Evolutionary conservation across 1,140 invertebrate genomes (phyloP), one percentile per base, ranked within the genome.

Genomic region (Drosophila tropicalis): DNA sequence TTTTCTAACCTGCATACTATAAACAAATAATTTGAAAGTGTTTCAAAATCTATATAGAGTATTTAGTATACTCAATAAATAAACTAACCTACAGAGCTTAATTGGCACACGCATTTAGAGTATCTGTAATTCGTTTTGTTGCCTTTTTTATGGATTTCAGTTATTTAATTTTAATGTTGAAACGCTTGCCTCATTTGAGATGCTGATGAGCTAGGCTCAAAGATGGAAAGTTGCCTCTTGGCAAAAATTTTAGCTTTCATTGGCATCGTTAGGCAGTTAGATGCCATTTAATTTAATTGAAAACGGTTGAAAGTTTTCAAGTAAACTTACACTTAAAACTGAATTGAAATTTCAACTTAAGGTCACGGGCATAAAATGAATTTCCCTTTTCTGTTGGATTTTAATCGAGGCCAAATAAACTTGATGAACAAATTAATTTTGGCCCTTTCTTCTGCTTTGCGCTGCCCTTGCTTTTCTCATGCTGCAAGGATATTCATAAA

Each of bases 391-490:
- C 44, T 32, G 19, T 19, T 55, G 62, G 51, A 66, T 58, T 62
- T 78, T 51, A 51, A 78, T 72, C 74, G 62, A 62, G 74, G 68
- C 75, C 44, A 51, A 51, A 63, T 39, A 72, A 72, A 62, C 62
- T 77, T 17, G 34, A 57, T 56, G 65, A 77, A 66, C 69, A 81
- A 85, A 74, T 81, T 74, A 51, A 86, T 86, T 85, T 67, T 70
- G 58, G 40, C 29, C 17, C 44, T 57, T 15, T 9, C 34, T 17
- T 0, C 29, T 15, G 6, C 17, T n/a, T 12, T 15, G 41, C 15
- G 1, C 5, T 29, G 0, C 44, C 3, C 22, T 3, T 15, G 41
- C 5, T 19, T 5, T 15, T n/a, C 41, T 15, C 5, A n/a, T 44
- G 4, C 3, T 47, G 15, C 41, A 51, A 36, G 47, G 41, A 32